These are phyloP conservation scores for Tyto alba DNA, from an alignment of 2,113 vertebrate species.

Conservation along the genomic window DNA sequence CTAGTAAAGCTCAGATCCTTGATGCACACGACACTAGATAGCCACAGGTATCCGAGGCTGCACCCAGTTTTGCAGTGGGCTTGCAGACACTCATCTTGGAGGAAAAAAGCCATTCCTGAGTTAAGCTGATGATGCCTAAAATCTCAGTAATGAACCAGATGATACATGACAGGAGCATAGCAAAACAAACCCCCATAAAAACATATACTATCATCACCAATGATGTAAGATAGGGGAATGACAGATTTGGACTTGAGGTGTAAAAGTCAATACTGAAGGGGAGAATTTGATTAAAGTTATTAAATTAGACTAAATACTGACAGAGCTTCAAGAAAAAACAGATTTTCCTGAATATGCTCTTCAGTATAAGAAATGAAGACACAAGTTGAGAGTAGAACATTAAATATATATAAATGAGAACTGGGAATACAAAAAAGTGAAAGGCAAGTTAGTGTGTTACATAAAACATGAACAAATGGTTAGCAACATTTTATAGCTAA, in stretches of 20 bases:
- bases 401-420: slow-evolving; percentile 15
- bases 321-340: not conserved
- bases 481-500: not conserved
- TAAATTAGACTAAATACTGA: not conserved
- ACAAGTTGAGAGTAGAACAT: not conserved
- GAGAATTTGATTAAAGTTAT: not conserved
- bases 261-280: not conserved
- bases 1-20: not conserved
- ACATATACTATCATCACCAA: not conserved
- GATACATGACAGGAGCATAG: not conserved
- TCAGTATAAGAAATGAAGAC: not conserved
- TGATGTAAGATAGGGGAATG: not conserved
- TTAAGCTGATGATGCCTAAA: not conserved
- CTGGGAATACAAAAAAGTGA: not conserved
- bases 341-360: not conserved
- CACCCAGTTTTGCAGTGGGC: too few species aligned
- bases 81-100: not conserved
- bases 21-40: too few species aligned
- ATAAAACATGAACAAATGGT: slow-evolving; percentile 30
- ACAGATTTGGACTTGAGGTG: not conserved
- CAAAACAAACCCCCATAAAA: not conserved
- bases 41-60: not conserved
- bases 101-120: not conserved
- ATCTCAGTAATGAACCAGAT: not conserved
- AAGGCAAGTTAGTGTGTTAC: not conserved